Percentiles rank a stretch among this genome's conserved stretches.
Evolutionary conservation across 2,888 invertebrate species (phyloP).

Genomic region (Cybosia mesomella): DNA sequence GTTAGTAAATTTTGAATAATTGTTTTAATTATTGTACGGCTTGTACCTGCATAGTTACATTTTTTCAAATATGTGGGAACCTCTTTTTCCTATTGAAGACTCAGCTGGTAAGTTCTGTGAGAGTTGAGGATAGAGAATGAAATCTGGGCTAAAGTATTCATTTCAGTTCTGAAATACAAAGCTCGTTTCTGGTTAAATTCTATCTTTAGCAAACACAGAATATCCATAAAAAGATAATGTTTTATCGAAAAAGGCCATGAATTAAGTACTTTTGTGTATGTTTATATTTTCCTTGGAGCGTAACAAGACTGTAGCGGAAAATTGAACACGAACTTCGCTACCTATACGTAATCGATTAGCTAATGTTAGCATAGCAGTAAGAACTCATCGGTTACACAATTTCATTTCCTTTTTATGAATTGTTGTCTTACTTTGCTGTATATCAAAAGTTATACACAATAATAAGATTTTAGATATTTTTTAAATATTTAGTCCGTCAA

Average conservation of each 20-base stretch:
- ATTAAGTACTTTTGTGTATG: not conserved
- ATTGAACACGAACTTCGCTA: not conserved
- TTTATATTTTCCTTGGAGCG: not conserved
- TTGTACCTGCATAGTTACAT: too few relatives aligned
- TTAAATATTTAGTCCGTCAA: too few relatives aligned
- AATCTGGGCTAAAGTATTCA: not conserved
- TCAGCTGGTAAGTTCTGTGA: too few relatives aligned
- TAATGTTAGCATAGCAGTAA: slow-evolving; percentile 1
- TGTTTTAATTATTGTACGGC: not conserved
- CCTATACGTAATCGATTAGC: slow-evolving; percentile 4
- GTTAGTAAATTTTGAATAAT: slow-evolving; percentile 86
- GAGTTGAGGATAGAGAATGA: not conserved
- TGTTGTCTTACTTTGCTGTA: not conserved
- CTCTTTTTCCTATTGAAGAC: too few relatives aligned
- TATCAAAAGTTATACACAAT: too few relatives aligned
- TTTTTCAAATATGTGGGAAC: too few relatives aligned
- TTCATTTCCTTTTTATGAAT: not conserved
- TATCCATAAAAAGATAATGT: too few relatives aligned
- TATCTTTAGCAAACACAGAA: too few relatives aligned
- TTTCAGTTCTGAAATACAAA: not conserved
- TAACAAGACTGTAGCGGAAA: not conserved
- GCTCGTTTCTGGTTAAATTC: not conserved
- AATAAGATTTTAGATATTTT: too few relatives aligned
- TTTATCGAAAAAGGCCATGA: not conserved
- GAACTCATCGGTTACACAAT: slow-evolving; percentile 14